These are phyloP conservation scores for Puffinus mauretanicus DNA, from an alignment of 2,113 vertebrate species.

Conservation along the genomic window DNA sequence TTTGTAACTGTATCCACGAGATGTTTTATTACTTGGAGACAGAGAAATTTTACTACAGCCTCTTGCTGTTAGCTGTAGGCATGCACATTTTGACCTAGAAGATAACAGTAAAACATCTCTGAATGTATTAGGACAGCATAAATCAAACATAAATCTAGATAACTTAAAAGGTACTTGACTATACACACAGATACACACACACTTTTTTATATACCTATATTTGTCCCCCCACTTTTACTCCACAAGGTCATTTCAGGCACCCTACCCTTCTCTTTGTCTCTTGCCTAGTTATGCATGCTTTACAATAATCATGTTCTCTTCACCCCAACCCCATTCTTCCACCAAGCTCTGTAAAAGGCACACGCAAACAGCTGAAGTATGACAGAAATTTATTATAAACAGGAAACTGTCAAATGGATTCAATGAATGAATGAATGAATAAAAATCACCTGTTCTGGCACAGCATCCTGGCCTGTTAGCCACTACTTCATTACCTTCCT, in stretches of 20 bases:
- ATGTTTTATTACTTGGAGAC: neutral
- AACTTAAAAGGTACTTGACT: neutral
- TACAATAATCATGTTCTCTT: neutral
- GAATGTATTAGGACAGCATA: neutral
- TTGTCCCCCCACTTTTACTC: neutral
- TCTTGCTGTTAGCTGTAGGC: conserved; percentile 76
- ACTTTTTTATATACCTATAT: neutral
- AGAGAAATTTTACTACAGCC: conserved; percentile 17
- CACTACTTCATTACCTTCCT: neutral
- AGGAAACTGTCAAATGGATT: neutral
- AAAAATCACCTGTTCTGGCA: neutral
- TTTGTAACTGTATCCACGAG: conserved; percentile 78
- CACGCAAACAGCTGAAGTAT: neutral
- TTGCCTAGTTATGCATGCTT: neutral
- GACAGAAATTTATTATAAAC: neutral
- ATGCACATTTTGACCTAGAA: conserved; percentile 81
- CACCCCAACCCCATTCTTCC: neutral
- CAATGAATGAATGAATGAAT: neutral
- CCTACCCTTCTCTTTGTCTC: neutral
- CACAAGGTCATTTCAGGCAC: neutral
- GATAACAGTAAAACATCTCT: neutral
- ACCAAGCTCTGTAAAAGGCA: neutral
- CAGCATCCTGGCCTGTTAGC: neutral
- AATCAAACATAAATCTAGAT: neutral
- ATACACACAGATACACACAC: neutral